Evolutionary conservation across 2,888 invertebrate genomes (phyloP).

Genomic region (Acrocyrtus sp.): DNA sequence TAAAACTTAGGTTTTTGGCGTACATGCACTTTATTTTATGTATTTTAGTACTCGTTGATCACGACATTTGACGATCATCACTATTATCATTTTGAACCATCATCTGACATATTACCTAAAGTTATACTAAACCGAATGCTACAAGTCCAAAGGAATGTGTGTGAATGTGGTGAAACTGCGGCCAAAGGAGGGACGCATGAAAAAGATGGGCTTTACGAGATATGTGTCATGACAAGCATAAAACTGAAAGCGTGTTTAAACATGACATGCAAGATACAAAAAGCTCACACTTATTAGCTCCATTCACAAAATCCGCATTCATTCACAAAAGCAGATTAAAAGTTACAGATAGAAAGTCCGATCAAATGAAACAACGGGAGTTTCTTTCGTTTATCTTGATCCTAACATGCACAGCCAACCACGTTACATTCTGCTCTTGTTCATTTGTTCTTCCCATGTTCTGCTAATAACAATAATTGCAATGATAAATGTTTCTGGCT

Average conservation of each 20-base stretch:
- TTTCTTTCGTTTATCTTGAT: constrained; percentile 21
- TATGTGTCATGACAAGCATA: constrained; percentile 39
- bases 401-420: too few species aligned
- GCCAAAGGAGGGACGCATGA: too few species aligned
- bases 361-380: constrained; percentile 46
- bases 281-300: not conserved
- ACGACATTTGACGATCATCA: constrained; percentile 21
- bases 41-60: constrained; percentile 42
- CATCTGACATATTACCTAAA: too few species aligned
- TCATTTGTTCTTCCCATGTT: too few species aligned
- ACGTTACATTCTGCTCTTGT: too few species aligned
- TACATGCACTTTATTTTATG: constrained; percentile 10
- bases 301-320: constrained; percentile 9
- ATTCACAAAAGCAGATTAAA: constrained; percentile 23
- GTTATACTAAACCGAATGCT: too few species aligned
- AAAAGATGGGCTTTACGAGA: too few species aligned
- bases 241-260: constrained; percentile 40
- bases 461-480: too few species aligned
- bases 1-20: too few species aligned
- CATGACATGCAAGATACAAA: constrained; percentile 27
- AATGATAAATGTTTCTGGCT: too few species aligned
- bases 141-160: too few species aligned
- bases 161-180: too few species aligned
- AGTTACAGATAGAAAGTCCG: constrained; percentile 40
- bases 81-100: constrained; percentile 24